These are phyloP conservation scores for Magallana ariakensis DNA, from an alignment of 1,140 invertebrate species.

Conservation along the genomic window DNA sequence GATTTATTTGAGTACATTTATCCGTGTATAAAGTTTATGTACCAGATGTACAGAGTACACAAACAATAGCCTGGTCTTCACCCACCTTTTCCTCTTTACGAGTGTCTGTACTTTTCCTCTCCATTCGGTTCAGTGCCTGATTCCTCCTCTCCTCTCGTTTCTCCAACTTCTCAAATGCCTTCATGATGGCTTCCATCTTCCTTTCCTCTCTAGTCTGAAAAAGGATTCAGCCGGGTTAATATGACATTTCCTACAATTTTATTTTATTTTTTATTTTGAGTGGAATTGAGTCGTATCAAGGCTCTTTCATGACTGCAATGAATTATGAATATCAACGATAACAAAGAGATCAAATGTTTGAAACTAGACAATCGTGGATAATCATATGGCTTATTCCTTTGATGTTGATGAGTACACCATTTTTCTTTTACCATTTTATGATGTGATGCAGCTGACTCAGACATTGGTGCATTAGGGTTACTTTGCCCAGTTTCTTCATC, in stretches of 20 bases:
- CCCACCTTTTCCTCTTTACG: conserved; percentile 44
- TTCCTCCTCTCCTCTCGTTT: conserved; percentile 81
- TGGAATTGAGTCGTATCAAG: too few relatives aligned
- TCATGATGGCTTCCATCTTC: conserved; percentile 97
- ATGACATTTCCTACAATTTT: too few relatives aligned
- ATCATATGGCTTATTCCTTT: conserved; percentile 38
- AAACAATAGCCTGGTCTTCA: background rate
- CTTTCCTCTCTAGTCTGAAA: conserved; percentile 92
- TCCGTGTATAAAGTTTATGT: too few relatives aligned
- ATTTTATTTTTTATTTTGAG: too few relatives aligned
- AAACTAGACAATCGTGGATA: too few relatives aligned
- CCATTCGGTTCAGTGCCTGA: conserved; percentile 77
- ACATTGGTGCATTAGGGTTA: background rate
- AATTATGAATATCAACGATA: too few relatives aligned
- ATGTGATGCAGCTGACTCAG: background rate
- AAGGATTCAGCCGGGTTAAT: too few relatives aligned
- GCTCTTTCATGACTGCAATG: too few relatives aligned
- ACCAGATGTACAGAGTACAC: too few relatives aligned
- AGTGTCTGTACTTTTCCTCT: conserved; percentile 44
- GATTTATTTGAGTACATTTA: too few relatives aligned
- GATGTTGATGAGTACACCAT: background rate
- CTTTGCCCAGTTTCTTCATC: background rate
- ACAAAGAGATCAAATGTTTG: too few relatives aligned
- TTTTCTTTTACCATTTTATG: conserved; percentile 2
- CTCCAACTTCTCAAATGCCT: conserved; percentile 88